A percentile compares a stretch with the other conserved stretches of the same genome.
Conservation (phyloP, 1,140 invertebrate species). For the Lepidurus apus region DNA sequence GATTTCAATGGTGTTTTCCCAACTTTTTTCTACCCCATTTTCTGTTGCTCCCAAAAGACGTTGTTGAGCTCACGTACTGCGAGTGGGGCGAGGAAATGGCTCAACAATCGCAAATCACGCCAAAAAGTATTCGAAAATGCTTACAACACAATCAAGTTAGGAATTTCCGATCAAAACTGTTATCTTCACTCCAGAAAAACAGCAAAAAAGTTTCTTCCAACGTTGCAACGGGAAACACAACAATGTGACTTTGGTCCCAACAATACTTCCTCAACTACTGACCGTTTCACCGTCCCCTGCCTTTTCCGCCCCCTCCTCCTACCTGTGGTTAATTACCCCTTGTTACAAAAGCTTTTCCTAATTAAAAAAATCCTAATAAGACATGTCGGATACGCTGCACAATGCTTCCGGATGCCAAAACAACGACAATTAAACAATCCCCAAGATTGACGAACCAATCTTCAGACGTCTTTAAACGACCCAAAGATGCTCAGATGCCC, state of each 20-base stretch:
- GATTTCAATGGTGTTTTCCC: background rate
- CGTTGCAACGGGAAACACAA: background rate
- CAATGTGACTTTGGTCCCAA: background rate
- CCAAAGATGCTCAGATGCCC: background rate
- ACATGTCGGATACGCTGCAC: background rate
- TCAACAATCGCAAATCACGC: background rate
- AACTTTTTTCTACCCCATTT: background rate
- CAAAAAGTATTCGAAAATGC: background rate
- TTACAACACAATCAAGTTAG: background rate
- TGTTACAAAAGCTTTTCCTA: background rate
- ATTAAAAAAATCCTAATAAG: background rate
- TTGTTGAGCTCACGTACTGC: background rate
- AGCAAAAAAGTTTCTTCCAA: background rate
- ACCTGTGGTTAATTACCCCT: background rate
- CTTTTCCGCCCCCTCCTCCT: background rate
- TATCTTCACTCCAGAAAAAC: background rate
- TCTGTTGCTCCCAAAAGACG: background rate
- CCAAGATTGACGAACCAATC: background rate
- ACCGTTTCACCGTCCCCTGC: background rate
- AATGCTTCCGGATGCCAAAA: background rate
- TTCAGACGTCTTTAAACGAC: background rate
- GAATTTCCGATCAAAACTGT: conserved; percentile 14
- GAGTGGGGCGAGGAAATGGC: background rate
- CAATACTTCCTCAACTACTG: background rate
- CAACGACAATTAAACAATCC: background rate